These are phyloP conservation scores for Heliconius ismenius DNA, from an alignment of 2,888 invertebrate genomes.

Conservation along the genomic window DNA sequence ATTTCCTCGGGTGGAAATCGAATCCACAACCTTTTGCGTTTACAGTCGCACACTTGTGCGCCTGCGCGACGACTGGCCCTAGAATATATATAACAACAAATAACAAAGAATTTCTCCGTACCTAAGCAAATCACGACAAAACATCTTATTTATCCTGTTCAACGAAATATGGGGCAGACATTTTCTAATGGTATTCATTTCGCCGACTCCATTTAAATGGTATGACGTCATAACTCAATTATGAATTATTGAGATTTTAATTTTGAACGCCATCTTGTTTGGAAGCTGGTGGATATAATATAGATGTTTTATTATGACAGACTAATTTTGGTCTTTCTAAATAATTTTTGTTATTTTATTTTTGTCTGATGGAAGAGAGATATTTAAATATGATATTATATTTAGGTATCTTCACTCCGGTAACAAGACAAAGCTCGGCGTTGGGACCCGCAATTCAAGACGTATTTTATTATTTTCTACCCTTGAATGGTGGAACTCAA, in stretches of 20 bases:
- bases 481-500: too few relatives aligned
- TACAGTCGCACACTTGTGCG: not conserved
- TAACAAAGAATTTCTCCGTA: not conserved
- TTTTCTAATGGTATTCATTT: not conserved
- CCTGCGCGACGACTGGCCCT: not conserved
- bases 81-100: not conserved
- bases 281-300: too few relatives aligned
- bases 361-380: too few relatives aligned
- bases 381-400: too few relatives aligned
- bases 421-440: too few relatives aligned
- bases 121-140: not conserved
- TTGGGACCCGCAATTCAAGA: too few relatives aligned
- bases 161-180: not conserved
- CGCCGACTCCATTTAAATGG: not conserved
- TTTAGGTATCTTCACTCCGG: too few relatives aligned
- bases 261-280: not conserved
- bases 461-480: too few relatives aligned
- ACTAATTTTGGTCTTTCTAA: not conserved
- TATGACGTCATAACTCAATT: slow-evolving; percentile 14
- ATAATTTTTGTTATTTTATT: too few relatives aligned
- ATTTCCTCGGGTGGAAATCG: not conserved
- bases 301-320: not conserved
- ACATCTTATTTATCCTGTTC: not conserved
- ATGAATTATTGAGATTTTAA: slow-evolving; percentile 18
- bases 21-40: not conserved